Percentiles rank a stretch among this genome's conserved stretches.
Evolutionary conservation across 2,888 invertebrate genomes (phyloP).

Genomic region (Nymphalis c-album): DNA sequence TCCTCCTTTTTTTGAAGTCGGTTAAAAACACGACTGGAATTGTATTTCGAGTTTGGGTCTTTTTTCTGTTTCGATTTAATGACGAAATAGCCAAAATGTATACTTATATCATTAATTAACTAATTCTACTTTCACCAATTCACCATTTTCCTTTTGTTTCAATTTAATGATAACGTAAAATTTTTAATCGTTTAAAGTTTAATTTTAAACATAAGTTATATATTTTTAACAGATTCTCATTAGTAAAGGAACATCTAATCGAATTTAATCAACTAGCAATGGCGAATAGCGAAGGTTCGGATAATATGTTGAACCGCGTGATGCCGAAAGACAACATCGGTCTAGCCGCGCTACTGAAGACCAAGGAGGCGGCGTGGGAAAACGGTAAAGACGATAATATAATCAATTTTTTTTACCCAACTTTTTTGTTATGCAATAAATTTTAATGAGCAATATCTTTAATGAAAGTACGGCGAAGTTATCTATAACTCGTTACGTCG

Average conservation of each 20-base stretch:
- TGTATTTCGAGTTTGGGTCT: too few relatives aligned
- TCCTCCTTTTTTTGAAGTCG: too few relatives aligned
- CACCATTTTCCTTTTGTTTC: not conserved
- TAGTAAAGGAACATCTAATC: slow-evolving; percentile 97
- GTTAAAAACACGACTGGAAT: too few relatives aligned
- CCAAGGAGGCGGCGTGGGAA: slow-evolving; percentile 97
- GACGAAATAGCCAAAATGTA: too few relatives aligned
- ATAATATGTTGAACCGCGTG: slow-evolving; percentile 98
- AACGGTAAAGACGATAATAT: slow-evolving; percentile 83
- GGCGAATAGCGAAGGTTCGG: slow-evolving; percentile 98
- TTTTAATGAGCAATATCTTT: slow-evolving; percentile 6
- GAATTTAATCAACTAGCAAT: slow-evolving; percentile 99
- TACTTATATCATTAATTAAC: too few relatives aligned
- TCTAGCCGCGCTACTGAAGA: slow-evolving; percentile 95
- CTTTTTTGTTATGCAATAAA: slow-evolving; percentile 1
- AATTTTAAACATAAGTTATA: not conserved
- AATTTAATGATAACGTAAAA: not conserved
- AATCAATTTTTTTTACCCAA: slow-evolving; percentile 5
- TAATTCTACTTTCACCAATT: too few relatives aligned
- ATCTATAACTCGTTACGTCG: slow-evolving; percentile 1
- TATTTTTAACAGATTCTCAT: slow-evolving; percentile 87
- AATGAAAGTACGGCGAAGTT: slow-evolving; percentile 3
- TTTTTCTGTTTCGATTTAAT: too few relatives aligned
- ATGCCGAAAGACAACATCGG: slow-evolving; percentile 99
- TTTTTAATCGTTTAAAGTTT: too few relatives aligned